Evolutionary conservation across 2,888 invertebrate genomes (phyloP).

Genomic region (Oscheius sp.): DNA sequence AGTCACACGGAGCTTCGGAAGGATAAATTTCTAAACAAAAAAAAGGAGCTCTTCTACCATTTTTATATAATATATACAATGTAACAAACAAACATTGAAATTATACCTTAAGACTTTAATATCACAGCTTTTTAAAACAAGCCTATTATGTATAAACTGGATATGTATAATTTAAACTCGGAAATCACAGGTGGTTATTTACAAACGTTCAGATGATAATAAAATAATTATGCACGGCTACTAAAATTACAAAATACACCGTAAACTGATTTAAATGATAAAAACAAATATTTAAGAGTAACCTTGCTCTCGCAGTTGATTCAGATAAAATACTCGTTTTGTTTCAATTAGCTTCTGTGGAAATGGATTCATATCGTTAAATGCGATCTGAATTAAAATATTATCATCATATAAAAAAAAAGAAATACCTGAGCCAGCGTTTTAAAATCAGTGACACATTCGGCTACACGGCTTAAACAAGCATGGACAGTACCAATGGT

Average conservation of each 20-base stretch:
- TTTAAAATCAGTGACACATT: slow-evolving; percentile 76
- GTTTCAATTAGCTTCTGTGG: slow-evolving; percentile 75
- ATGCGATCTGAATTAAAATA: slow-evolving; percentile 74
- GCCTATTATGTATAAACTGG: slow-evolving; percentile 16
- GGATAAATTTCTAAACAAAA: slow-evolving; percentile 5
- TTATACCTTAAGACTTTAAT: not conserved
- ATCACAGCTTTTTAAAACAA: slow-evolving; percentile 8
- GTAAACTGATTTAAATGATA: not conserved
- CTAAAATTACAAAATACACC: not conserved
- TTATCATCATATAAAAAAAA: slow-evolving; percentile 20
- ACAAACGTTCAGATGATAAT: not conserved
- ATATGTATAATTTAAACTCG: too few relatives aligned
- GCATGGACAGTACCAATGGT: slow-evolving; percentile 66
- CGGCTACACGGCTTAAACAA: slow-evolving; percentile 76
- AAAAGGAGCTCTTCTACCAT: not conserved
- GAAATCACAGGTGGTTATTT: not conserved
- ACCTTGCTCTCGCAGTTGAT: slow-evolving; percentile 70
- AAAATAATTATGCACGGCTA: slow-evolving; percentile 12
- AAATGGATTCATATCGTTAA: slow-evolving; percentile 76
- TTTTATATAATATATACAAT: slow-evolving; percentile 4
- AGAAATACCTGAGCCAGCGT: slow-evolving; percentile 75
- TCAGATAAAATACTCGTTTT: slow-evolving; percentile 75
- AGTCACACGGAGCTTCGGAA: slow-evolving; percentile 5
- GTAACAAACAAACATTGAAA: not conserved
- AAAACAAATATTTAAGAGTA: slow-evolving; percentile 9